Base-by-base conservation (phyloP, 2,113 vertebrate genomes). In the Nymphicus hollandicus region DNA sequence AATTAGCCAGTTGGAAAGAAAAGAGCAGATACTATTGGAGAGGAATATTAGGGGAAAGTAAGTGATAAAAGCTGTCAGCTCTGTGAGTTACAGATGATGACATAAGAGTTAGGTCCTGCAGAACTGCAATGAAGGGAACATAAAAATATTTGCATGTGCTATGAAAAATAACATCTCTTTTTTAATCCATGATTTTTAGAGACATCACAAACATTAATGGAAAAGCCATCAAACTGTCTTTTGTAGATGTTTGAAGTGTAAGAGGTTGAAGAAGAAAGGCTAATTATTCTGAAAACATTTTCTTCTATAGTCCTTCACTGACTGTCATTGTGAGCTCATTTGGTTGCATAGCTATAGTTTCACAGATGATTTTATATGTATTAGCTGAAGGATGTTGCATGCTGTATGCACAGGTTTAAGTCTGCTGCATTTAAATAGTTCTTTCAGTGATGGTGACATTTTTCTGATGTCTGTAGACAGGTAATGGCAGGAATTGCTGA, bases 1-100 rank as follows among this genome's bases (percentile, higher is more conserved):
- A 83, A 44, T 86, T 86, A 90, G 47, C 35, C 80, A 86, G 63
- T 44, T 92, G 86, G 86, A 93, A 47, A 92, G 65, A 79, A 83
- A 86, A 89, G 61, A 35, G 22, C 29, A 41, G 43, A 55, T 92
- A 71, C 73, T 78, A 86, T 72, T 3, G 1, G 80, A 91, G 47
- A 52, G 33, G 35, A 94, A 64, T 95, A 92, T 76, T 72, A 89
- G 20, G 58, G 93, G 55, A 91, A 95, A 71, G 12, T 46, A 88
- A 74, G 73, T 68, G 39, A 68, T 85, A 93, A 87, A 81, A 79
- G 29, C 69, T 89, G 72, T 89, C 72, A 91, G 18, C 33, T 81
- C 73, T 71, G 27, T 44, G 64, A 89, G 56, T 74, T 96, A 78
- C 76, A 88, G 84, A 84, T 71, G 87, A 72, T 41, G 43, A 58